Conservation (phyloP, 2,113 vertebrate species). For the Formicarius rufipectus region DNA sequence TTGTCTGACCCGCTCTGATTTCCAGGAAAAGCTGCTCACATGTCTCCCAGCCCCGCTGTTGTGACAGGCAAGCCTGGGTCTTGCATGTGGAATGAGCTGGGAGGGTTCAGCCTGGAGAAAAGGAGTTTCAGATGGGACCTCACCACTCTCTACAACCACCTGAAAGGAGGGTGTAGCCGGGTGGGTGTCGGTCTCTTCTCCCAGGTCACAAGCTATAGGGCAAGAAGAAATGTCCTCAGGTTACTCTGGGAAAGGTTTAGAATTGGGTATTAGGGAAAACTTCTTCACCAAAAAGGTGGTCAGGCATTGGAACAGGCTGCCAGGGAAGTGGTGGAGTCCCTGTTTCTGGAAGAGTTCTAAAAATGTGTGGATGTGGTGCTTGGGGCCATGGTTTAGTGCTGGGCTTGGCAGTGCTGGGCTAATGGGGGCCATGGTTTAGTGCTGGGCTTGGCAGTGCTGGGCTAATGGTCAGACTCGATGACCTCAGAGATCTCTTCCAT, state of each 20-base stretch:
- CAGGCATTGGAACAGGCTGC: neutral
- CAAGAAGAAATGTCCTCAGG: neutral
- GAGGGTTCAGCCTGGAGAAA: neutral
- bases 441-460: neutral
- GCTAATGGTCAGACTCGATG: neutral
- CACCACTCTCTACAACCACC: neutral
- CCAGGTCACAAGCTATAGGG: neutral
- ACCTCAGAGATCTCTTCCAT: neutral
- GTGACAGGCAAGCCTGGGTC: accelerated
- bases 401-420: neutral
- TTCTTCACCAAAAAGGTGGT: neutral
- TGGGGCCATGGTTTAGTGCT: neutral
- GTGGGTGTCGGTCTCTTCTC: neutral
- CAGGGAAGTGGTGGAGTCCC: neutral
- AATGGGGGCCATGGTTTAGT: neutral
- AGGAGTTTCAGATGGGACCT: neutral
- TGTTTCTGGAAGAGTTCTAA: neutral
- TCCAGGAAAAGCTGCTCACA: neutral
- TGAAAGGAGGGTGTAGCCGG: neutral
- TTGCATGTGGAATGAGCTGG: neutral
- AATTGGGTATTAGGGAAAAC: neutral
- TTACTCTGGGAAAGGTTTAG: neutral
- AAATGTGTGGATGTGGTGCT: neutral
- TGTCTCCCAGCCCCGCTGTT: neutral
- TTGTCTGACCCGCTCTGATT: neutral